Evolutionary conservation across 2,888 invertebrate species (phyloP), one percentile per base, ranked within the genome.

Genomic region (Gymnoscelis rufifasciata): DNA sequence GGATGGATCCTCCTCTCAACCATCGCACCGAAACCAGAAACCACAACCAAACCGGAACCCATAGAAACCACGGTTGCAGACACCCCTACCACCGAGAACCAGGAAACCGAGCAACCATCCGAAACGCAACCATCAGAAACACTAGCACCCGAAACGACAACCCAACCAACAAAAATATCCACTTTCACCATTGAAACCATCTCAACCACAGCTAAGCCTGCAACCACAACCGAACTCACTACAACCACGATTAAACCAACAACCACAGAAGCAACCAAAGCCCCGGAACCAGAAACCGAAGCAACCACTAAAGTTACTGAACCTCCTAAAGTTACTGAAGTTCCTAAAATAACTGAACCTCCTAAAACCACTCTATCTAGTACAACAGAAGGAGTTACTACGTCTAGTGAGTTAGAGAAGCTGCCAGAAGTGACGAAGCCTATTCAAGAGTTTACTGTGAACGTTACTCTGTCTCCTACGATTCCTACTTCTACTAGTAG

Each of bases 1-100:
- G 91, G 91, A 7, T 93, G 93, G 93, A 89, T 93, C 7, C 74
- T 92, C 39, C 71, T 88, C 51, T 80, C 82, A 51, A 78, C 80
- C 6, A 68, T 81, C 23, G 69, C 77, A 50, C 78, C 78, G 38
- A 83, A 74, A 65, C 71, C 72, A 38, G 84, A 81, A 68, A 59
- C 71, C 0, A 53, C 73, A 19, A 19, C 19, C 19, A 19, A 19
- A 19, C 5, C 19, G 5, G 19, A 19, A 19, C 2, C 19, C 19
- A 19, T 19, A 39, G 84, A 81, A 68, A 59, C 71, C 0, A 53
- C 73, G 42, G 11, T 64, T 10, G 45, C 64, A 35, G 55, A 62
- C 2, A 54, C 70, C 24, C 62, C 66, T 48, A 66, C 62, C 36
- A 43, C 62, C 7, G 47, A 51, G 37, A 45, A 41, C 1, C 39